Base-by-base conservation (phyloP, 2,888 invertebrate genomes). In the Drosophila sordidapex region DNA sequence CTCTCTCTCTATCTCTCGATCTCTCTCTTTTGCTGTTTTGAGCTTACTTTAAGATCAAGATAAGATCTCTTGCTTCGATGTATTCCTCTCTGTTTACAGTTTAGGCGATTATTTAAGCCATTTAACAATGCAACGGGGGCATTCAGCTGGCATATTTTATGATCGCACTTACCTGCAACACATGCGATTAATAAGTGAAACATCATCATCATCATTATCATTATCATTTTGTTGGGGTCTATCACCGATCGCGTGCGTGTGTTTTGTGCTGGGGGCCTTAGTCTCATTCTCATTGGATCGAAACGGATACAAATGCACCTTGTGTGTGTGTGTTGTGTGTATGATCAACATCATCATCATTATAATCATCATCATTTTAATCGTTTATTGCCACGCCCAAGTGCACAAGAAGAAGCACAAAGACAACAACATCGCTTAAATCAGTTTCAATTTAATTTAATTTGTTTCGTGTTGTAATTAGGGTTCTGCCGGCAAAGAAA, bases 261-360 rank as follows among this genome's bases (percentile, higher is more conserved):
- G 31, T 58, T 68, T 68, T 74, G 59, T 76, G 66, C 59, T 43
- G 53, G 31, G 18, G 60, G 62, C 48, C 59, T 52, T 58, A 62
- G 63, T 72, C 68, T 60, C 48, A 51, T 61, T 76, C 69, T 69
- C 66, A 72, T 63, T 79, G 60, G 56, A 54, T 73, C 38, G 75
- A 67, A 83, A 79, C 84, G 88, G 84, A 85, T 83, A 79, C 88
- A 86, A 83, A 84, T 82, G 80, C 82, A 46, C 1, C 27, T 1
- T 25, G 15, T 25, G 15, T 25, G 8, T 27, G 27, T 27, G 11
- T 11, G 40, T 25, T 46, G 46, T 46, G 46, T 46, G 46, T 46
- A 25, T 46, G 46, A 8, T 25, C 25, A 46, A 25, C 15, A 46
- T 46, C 46, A 46, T 15, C 15, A 36, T 33, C 33, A 33, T 33